Percentiles rank a stretch among this genome's conserved stretches.
phyloP scores from a whole-genome alignment of 2,888 invertebrate genomes.

The Beris chalybata region DNA sequence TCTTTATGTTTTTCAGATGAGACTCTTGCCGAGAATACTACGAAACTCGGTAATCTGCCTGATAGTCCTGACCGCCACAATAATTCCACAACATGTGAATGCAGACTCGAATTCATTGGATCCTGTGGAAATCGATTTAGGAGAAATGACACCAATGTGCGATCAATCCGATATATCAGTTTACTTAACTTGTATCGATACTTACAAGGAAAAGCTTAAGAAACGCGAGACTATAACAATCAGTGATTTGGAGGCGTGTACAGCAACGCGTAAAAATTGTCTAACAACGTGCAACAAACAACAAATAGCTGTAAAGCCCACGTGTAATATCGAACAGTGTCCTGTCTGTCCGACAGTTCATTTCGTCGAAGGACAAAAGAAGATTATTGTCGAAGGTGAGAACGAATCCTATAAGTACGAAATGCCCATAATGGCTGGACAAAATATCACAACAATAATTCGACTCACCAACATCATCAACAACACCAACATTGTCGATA shows the following conservation, averaged over 20 bases:
- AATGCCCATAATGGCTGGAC: conserved; percentile 22
- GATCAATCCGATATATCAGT: conserved; percentile 14
- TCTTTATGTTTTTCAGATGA: no score
- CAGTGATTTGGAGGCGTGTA: conserved; percentile 17
- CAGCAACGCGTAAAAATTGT: conserved; percentile 9
- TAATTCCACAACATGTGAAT: conserved; percentile 13
- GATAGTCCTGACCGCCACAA: neutral
- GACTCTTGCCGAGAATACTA: no score
- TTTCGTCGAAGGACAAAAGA: conserved; percentile 16
- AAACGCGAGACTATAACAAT: conserved; percentile 25
- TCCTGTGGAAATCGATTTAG: conserved; percentile 13
- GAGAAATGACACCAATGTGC: conserved; percentile 12
- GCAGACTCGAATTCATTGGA: conserved; percentile 18
- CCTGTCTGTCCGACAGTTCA: conserved; percentile 35
- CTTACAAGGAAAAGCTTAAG: conserved; percentile 20
- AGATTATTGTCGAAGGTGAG: conserved; percentile 33
- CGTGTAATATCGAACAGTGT: conserved; percentile 26
- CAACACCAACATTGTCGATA: conserved; percentile 38
- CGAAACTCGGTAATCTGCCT: neutral
- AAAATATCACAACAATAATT: conserved; percentile 40
- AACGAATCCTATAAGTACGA: conserved; percentile 24
- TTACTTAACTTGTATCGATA: conserved; percentile 24
- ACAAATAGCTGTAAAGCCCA: neutral
- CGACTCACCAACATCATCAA: conserved; percentile 38
- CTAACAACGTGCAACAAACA: conserved; percentile 2